Conservation (phyloP, 2,113 vertebrate species). For the Willisornis vidua region DNA sequence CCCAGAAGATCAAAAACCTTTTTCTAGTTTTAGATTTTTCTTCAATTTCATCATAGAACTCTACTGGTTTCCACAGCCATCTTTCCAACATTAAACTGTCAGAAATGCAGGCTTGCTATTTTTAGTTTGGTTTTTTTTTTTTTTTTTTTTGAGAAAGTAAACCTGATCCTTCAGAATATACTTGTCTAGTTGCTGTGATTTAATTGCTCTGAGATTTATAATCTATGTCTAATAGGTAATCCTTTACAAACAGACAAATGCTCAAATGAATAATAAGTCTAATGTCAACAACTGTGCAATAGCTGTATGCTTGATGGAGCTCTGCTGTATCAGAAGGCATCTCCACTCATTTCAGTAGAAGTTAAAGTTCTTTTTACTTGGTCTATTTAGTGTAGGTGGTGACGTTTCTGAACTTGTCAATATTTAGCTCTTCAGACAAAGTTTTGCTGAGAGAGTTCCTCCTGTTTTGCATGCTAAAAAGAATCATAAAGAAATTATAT, state of each 20-base stretch:
- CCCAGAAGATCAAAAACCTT: not conserved
- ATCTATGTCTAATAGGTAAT: not conserved
- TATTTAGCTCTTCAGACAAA: not conserved
- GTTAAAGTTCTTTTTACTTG: not conserved
- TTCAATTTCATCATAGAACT: not conserved
- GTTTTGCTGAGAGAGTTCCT: not conserved
- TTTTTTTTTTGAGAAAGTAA: not conserved
- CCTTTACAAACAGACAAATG: not conserved
- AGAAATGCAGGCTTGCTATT: not conserved
- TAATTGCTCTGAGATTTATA: not conserved
- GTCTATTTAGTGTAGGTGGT: not conserved
- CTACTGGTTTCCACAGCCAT: not conserved
- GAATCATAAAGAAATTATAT: not conserved
- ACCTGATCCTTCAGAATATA: not conserved
- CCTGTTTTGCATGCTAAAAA: not conserved
- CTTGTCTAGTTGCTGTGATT: accelerated
- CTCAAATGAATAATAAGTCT: not conserved
- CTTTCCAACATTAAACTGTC: not conserved
- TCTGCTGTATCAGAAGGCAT: not conserved
- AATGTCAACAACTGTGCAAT: not conserved
- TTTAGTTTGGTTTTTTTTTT: not conserved
- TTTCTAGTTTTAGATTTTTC: not conserved
- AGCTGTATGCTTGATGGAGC: not conserved
- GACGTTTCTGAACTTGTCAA: not conserved
- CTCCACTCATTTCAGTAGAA: not conserved